Evolutionary conservation across 2,113 vertebrate species (phyloP), one percentile per base, ranked within the genome.

Genomic region (Gymnobelideus leadbeateri): DNA sequence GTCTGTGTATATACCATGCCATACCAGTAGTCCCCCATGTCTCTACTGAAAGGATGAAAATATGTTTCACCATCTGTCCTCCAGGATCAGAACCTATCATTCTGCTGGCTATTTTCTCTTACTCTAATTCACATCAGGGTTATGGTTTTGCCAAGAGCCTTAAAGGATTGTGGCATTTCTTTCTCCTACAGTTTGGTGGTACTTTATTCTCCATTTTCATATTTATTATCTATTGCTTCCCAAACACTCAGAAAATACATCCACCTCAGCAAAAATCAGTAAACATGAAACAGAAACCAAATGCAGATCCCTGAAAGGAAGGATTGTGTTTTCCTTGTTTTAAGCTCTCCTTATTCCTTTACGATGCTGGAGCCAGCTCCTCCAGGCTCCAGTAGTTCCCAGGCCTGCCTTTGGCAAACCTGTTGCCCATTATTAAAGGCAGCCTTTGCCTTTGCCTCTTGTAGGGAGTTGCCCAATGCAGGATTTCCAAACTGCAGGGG

Each of bases 211-310:
- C 97, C 96, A 89, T 95, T 0, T 0, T 96, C 3, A 95, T 96
- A 97, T 98, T 97, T 97, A 96, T 97, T 98, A 98, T 98, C 98
- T 98, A 98, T 98, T 97, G 98, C 98, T 98, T 98, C 98, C 97
- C 97, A 98, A 98, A 97, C 98, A 98, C 96, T 95, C 96, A 57
- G 90, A 31, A 97, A 96, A 97, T 97, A 97, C 96, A 51, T 95
- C 97, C 98, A 98, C 97, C 43, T 84, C 68, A 84, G 96, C 96
- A 97, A 31, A 9, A 25, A 98, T 98, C 98, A 98, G 97, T 96
- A 97, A 96, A 96, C 97, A 97, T 94, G 90, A 97, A 97, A 96
- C 93, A 91, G 95, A 94, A 50, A 91, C 94, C 43, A 0, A 96
- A 50, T 10, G 47, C 19, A 31, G 46, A 28, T 90, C 47, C n/a